These are phyloP conservation scores for Archilochus colubris DNA, from an alignment of 2,113 vertebrate species.

Conservation along the genomic window DNA sequence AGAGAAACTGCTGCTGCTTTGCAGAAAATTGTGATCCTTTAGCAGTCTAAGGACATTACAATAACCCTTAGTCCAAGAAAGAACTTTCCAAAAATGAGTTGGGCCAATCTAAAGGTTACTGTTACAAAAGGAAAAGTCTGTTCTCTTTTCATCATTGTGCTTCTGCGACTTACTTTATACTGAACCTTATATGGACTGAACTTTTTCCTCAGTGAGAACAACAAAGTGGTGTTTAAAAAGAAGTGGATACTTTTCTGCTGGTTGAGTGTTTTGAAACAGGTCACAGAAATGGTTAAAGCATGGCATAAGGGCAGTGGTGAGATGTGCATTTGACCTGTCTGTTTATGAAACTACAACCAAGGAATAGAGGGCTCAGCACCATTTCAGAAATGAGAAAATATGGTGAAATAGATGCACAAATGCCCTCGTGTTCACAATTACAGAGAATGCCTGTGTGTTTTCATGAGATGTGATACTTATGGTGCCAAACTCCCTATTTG, in stretches of 20 bases:
- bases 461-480: neutral
- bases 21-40: neutral
- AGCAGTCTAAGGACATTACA: neutral
- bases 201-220: neutral
- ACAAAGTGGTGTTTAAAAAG: neutral
- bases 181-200: neutral
- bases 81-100: neutral
- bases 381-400: neutral
- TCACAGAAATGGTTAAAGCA: neutral
- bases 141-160: neutral
- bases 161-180: neutral
- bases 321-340: neutral
- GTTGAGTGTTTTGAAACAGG: neutral
- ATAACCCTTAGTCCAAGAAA: neutral
- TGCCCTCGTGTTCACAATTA: neutral
- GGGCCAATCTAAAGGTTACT: neutral
- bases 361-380: neutral
- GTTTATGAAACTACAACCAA: neutral
- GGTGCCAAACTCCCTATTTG: neutral
- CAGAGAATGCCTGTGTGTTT: neutral
- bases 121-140: neutral
- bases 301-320: neutral
- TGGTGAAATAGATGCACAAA: neutral
- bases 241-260: neutral
- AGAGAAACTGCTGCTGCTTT: neutral